These are phyloP conservation scores for Calliopsis andreniformis DNA, from an alignment of 1,140 invertebrate species.

Conservation along the genomic window DNA sequence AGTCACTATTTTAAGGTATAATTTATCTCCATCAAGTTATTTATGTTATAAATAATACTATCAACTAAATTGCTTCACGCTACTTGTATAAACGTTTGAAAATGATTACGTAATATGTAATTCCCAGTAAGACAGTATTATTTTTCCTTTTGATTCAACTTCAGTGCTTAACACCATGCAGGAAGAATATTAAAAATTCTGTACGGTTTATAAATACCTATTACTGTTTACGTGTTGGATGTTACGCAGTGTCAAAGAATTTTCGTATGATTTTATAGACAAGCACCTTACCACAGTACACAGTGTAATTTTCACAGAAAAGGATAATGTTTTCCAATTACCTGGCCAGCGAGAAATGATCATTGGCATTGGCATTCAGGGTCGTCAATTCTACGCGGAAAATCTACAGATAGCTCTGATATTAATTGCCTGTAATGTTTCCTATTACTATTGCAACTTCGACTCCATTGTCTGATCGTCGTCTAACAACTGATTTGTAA, in stretches of 20 bases:
- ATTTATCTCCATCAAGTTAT: too few species aligned
- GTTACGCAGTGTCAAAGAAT: background rate
- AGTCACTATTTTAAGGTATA: too few species aligned
- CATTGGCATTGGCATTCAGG: constrained; percentile 18
- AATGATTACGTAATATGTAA: too few species aligned
- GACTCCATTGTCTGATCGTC: background rate
- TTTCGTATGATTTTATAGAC: background rate
- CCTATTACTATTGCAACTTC: background rate
- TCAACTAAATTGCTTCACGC: too few species aligned
- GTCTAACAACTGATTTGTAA: too few species aligned
- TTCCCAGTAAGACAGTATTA: too few species aligned
- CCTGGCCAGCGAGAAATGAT: background rate
- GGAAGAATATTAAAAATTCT: too few species aligned
- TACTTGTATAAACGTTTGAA: too few species aligned
- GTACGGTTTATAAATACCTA: too few species aligned
- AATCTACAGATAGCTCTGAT: constrained; percentile 5
- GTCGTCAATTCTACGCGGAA: constrained; percentile 10
- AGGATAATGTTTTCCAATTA: constrained; percentile 17
- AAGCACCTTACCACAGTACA: background rate
- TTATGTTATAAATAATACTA: too few species aligned
- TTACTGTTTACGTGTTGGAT: background rate
- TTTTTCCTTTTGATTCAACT: too few species aligned
- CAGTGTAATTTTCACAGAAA: constrained; percentile 5
- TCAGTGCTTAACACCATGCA: too few species aligned
- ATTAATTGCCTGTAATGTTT: constrained; percentile 2